phyloP scores from a whole-genome alignment of 2,113 vertebrate genomes.

The Buteo buteo region DNA sequence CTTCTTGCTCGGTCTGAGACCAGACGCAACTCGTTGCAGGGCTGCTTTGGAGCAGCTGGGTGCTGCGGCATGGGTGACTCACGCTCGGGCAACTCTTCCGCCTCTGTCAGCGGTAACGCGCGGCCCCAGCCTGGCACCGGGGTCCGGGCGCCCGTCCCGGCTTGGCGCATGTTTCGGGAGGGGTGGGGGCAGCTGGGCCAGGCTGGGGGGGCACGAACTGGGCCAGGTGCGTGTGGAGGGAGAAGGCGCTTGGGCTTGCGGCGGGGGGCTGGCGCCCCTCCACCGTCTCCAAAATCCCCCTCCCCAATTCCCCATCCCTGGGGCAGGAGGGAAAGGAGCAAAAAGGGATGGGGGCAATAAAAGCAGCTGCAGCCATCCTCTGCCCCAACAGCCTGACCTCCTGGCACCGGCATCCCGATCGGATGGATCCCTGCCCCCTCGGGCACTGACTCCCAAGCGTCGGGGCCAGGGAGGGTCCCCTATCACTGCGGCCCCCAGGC shows the following conservation, averaged over 20 bases:
- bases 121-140: not conserved
- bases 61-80: conserved; percentile 28
- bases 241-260: not conserved
- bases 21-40: not conserved
- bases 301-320: not conserved
- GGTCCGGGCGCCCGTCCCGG: not conserved
- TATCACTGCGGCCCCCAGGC: not conserved
- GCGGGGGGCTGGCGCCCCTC: not conserved
- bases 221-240: not conserved
- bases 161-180: not conserved
- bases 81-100: not conserved
- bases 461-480: not conserved
- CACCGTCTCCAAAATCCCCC: not conserved
- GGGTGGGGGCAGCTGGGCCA: not conserved
- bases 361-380: not conserved
- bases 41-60: not conserved
- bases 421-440: not conserved
- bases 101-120: conserved; percentile 23
- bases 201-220: fast-evolving
- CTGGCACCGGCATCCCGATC: not conserved
- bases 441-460: not conserved
- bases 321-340: not conserved
- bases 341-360: not conserved
- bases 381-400: not conserved
- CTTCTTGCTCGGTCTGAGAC: not conserved